Evolutionary conservation across 2,113 vertebrate species (phyloP).

Genomic region (Microcebus murinus): DNA sequence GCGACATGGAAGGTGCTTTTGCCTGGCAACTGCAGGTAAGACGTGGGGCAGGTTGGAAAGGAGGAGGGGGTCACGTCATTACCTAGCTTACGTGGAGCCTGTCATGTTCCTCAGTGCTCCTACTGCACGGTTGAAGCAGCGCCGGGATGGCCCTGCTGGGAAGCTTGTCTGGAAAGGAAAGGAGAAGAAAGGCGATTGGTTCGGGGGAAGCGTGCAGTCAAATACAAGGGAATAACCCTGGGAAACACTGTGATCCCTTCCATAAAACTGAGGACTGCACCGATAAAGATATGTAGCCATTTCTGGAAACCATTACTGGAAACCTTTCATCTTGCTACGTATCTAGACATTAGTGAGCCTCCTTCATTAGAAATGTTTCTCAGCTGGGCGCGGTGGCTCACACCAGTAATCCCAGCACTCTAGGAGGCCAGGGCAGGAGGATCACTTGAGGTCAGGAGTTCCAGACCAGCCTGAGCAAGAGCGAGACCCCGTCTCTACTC

Average conservation of each 20-base stretch:
- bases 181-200: neutral
- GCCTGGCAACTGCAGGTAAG: neutral
- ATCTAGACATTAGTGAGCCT: neutral
- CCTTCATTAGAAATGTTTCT: neutral
- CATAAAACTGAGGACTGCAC: neutral
- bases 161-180: conserved; percentile 69
- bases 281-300: neutral
- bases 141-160: conserved; percentile 64
- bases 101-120: conserved; percentile 77
- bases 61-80: conserved; percentile 32
- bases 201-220: neutral
- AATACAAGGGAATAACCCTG: neutral
- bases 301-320: neutral
- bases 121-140: conserved; percentile 78
- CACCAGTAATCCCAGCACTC: neutral
- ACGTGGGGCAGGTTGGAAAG: neutral
- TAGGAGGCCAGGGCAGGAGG: neutral
- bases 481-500: neutral
- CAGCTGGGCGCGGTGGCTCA: neutral
- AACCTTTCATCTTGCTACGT: neutral
- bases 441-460: neutral
- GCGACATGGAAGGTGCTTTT: neutral
- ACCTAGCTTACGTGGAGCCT: conserved; percentile 41
- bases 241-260: neutral
- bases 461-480: neutral